Evolutionary conservation across 2,797 vertebrate species (phyloP).

Genomic region (Xenentodon cancila): DNA sequence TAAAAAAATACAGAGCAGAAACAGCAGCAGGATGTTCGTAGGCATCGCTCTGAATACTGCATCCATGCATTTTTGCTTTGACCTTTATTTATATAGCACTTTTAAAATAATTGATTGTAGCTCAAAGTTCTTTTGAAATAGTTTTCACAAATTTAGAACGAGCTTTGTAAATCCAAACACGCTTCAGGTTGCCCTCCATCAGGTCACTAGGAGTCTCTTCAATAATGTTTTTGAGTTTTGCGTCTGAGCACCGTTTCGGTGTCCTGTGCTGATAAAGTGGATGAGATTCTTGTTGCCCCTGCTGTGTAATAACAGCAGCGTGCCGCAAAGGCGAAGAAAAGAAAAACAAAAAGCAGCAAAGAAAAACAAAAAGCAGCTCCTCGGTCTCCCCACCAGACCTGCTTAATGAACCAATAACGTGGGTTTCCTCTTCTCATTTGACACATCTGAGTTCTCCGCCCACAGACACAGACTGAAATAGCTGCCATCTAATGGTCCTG

Average conservation of each 20-base stretch:
- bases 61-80: too few species aligned
- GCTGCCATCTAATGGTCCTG: slow-evolving; percentile 58
- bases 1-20: too few species aligned
- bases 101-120: too few species aligned
- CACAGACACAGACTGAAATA: slow-evolving; percentile 60
- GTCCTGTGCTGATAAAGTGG: slow-evolving; percentile 4
- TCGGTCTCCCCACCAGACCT: slow-evolving; percentile 18
- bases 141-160: too few species aligned
- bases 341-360: slow-evolving; percentile 19
- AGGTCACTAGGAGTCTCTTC: too few species aligned
- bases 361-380: slow-evolving; percentile 17
- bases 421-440: slow-evolving; percentile 59
- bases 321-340: slow-evolving; percentile 17
- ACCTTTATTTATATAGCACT: too few species aligned
- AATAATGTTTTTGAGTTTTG: too few species aligned
- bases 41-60: too few species aligned
- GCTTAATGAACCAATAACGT: slow-evolving; percentile 62
- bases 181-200: too few species aligned
- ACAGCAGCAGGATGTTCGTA: too few species aligned
- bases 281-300: slow-evolving; percentile 11
- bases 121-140: too few species aligned
- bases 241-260: not conserved
- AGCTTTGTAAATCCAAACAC: too few species aligned
- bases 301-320: slow-evolving; percentile 16
- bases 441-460: slow-evolving; percentile 60